A percentile compares a stretch with the other conserved stretches of the same genome.
Evolutionary conservation across 2,888 invertebrate species (phyloP).

Genomic region (Rugalucina vietnamica): DNA sequence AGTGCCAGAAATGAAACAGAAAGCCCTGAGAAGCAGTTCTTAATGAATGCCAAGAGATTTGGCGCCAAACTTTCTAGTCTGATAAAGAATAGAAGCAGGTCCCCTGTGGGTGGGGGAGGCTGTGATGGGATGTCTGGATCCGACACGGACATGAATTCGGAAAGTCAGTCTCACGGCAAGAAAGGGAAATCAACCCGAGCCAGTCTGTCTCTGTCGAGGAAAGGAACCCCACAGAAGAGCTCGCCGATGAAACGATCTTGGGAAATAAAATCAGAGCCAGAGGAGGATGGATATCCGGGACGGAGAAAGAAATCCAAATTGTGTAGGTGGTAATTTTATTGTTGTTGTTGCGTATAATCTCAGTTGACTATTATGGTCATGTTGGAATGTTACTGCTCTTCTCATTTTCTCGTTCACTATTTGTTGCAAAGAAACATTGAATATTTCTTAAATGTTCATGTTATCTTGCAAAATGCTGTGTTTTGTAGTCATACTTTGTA

Average conservation of each 20-base stretch:
- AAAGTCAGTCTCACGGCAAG: background rate
- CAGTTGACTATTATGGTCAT: no score
- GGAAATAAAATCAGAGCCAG: conserved; percentile 31
- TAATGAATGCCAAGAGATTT: background rate
- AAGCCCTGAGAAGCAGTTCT: background rate
- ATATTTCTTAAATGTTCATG: no score
- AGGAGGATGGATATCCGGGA: conserved; percentile 25
- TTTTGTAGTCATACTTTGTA: no score
- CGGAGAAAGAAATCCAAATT: background rate
- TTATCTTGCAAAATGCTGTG: no score
- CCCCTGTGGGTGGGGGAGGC: background rate
- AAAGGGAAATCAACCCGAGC: background rate
- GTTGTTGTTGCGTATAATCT: no score
- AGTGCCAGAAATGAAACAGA: background rate
- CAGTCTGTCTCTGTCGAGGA: conserved; percentile 24
- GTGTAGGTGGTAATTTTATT: no score
- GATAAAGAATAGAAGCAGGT: background rate
- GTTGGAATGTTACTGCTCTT: no score
- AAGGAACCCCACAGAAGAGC: background rate
- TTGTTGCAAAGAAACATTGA: no score
- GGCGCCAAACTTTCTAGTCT: conserved; percentile 1
- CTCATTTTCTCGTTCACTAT: no score
- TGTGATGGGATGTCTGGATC: background rate
- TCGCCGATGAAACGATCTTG: background rate
- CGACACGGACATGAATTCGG: background rate